Evolutionary conservation across 2,113 vertebrate species (phyloP), one percentile per base, ranked within the genome.

Genomic region (Turnix velox): DNA sequence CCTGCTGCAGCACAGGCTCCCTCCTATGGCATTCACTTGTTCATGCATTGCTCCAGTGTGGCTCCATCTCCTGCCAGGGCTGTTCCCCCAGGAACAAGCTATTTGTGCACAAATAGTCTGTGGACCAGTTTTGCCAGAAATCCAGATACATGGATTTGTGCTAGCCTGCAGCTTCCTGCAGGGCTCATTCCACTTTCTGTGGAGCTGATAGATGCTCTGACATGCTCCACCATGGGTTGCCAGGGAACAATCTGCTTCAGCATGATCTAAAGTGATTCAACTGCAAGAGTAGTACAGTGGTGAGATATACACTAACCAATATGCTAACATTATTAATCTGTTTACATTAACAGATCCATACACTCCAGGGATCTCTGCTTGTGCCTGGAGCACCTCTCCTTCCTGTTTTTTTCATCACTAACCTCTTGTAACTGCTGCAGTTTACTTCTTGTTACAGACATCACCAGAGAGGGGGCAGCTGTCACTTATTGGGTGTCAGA

Each of bases 191-290:
- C 30, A 31, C 30, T 16, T 39, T 27, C 6, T 17, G 62, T 42
- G 30, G 12, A 2, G 4, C 12, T 25, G 42, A 0, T 14, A 3
- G 9, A n/a, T 37, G 57, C 39, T 57, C 24, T 4, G 1, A 8
- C 0, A 0, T 27, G 28, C 27, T 72, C 40, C 23, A 25, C 25
- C 4, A 0, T 0, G 2, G 30, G 11, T 4, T 59, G 52, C 16
- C 49, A 30, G 18, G 5, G 19, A 2, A 31, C 4, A 76, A 13
- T 18, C 27, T 48, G 30, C 40, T 61, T 68, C 80, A 69, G 18
- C 16, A 1, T 2, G 5, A 1, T 33, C 33, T 40, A 5, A 35
- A 68, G 80, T 18, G 12, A 58, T 1, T 7, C 20, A 54, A 23
- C 67, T 88, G 67, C 27, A 58, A 40, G 30, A 59, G 51, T 6